Percentiles rank a stretch among this genome's conserved stretches.
Evolutionary conservation across 2,888 invertebrate species (phyloP).

Genomic region (Tenthredo scrophulariae): DNA sequence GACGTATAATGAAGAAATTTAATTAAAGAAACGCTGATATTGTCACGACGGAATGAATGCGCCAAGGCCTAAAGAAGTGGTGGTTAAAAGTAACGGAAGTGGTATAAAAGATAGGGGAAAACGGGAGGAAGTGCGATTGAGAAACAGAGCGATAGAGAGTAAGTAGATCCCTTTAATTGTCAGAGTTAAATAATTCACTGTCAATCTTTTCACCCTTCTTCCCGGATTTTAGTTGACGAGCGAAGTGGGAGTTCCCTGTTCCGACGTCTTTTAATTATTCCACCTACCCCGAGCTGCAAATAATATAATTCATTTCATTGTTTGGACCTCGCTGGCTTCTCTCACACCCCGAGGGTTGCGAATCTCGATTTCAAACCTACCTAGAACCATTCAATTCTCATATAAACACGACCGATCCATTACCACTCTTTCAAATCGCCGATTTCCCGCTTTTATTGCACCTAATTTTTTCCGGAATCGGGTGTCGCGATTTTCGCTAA

Average conservation of each 20-base stretch:
- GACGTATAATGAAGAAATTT: not conserved
- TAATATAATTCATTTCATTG: conserved; percentile 75
- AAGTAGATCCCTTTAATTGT: conserved; percentile 69
- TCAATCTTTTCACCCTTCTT: conserved; percentile 75
- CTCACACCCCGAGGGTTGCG: conserved; percentile 17
- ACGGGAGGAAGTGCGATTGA: conserved; percentile 48
- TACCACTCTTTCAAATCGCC: conserved; percentile 42
- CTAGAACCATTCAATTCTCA: conserved; percentile 54
- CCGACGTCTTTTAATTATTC: conserved; percentile 74
- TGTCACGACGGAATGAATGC: not conserved
- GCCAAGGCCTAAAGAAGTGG: not conserved
- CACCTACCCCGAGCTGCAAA: conserved; percentile 66
- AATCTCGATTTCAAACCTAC: conserved; percentile 35
- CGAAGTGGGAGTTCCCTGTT: conserved; percentile 50
- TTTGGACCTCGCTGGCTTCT: conserved; percentile 63
- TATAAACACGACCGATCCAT: conserved; percentile 50
- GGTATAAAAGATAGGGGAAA: not conserved
- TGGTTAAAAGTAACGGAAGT: conserved; percentile 42
- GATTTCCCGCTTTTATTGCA: not conserved
- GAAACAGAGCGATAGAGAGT: conserved; percentile 38
- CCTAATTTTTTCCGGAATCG: not conserved
- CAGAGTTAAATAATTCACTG: conserved; percentile 76
- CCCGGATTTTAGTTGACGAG: conserved; percentile 59
- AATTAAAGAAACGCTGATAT: not conserved
- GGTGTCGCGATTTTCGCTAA: not conserved